phyloP scores from a whole-genome alignment of 1,140 invertebrate species.

The Polypedilum pembai region DNA sequence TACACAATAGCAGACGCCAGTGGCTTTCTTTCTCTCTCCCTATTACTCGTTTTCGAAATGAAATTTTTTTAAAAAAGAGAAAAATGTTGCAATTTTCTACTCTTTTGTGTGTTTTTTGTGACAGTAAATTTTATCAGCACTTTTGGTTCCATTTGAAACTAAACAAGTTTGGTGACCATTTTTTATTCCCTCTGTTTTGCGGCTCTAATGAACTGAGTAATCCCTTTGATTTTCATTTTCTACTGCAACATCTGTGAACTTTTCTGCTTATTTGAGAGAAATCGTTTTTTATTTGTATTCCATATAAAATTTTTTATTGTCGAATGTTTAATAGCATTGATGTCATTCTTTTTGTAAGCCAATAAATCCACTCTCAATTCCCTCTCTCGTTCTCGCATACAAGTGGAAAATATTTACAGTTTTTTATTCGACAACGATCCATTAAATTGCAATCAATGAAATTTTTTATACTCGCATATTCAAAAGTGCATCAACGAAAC shows the following conservation, averaged over 20 bases:
- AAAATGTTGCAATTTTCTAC: no score
- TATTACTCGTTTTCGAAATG: no score
- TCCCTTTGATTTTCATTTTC: background rate
- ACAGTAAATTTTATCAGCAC: background rate
- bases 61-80: no score
- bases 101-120: no score
- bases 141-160: background rate
- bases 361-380: constrained; percentile 4
- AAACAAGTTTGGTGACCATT: background rate
- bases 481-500: no score
- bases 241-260: background rate
- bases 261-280: background rate
- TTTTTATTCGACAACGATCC: background rate
- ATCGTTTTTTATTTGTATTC: background rate
- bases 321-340: constrained; percentile 13
- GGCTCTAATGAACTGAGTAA: constrained; percentile 11
- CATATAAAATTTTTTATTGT: background rate
- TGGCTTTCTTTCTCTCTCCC: no score
- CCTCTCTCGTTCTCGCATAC: background rate
- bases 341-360: constrained; percentile 17
- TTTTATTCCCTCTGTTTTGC: background rate
- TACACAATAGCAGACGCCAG: no score
- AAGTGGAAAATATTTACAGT: background rate
- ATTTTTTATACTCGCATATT: background rate
- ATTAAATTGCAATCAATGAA: constrained; percentile 18